Evolutionary conservation across 2,113 vertebrate genomes (phyloP).

Genomic region (Oenanthe oenanthe): DNA sequence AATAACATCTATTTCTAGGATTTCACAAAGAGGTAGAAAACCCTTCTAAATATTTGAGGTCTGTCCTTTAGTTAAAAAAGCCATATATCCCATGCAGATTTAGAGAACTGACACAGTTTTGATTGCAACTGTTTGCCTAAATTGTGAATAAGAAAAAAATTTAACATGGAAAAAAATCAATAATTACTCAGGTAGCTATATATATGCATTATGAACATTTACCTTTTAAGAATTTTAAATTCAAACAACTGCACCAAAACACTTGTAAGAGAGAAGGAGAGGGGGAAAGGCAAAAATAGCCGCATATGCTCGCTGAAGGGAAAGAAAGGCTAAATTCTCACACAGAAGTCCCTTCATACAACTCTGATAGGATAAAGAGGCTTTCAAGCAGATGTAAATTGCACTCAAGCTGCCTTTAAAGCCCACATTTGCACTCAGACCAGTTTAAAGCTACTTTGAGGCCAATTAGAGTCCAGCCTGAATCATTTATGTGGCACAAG

Average conservation of each 20-base stretch:
- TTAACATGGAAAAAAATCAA: background rate
- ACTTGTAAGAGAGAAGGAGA: background rate
- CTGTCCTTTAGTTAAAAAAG: background rate
- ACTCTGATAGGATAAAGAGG: conserved; percentile 37
- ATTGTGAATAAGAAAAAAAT: background rate
- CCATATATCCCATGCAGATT: background rate
- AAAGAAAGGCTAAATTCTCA: conserved; percentile 38
- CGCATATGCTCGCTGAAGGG: background rate
- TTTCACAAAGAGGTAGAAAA: background rate
- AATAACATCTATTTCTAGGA: background rate
- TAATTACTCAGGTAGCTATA: background rate
- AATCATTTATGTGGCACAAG: background rate
- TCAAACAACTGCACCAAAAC: background rate
- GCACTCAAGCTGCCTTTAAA: conserved; percentile 34
- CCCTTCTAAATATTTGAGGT: background rate
- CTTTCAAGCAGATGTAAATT: conserved; percentile 59
- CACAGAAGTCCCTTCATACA: conserved; percentile 44
- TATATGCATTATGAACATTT: background rate
- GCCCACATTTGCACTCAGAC: conserved; percentile 17
- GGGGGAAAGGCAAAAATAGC: background rate
- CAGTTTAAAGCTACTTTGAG: conserved; percentile 44
- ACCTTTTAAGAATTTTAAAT: background rate
- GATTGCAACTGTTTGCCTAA: background rate
- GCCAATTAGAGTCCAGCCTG: conserved; percentile 49
- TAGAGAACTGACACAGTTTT: background rate